Base-by-base conservation (phyloP, 2,797 vertebrate genomes). In the Sebastes vulpes region DNA sequence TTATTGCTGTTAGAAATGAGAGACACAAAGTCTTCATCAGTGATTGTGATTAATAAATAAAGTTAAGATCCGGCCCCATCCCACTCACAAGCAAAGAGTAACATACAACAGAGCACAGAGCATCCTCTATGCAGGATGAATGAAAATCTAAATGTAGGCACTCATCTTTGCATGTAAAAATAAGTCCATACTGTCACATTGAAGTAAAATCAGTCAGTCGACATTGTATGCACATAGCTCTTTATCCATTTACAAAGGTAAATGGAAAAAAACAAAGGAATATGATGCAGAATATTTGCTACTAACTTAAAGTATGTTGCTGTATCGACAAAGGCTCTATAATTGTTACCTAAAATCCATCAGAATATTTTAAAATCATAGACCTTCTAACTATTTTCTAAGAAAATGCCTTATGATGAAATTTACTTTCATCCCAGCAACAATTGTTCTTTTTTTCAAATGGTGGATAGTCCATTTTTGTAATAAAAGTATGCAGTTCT, bases 1-100 rank as follows among this genome's bases (percentile, higher is more conserved):
- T 94, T 94, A 93, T 91, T 94, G 82, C 72, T 25, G 64, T 73
- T 68, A 64, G 48, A 89, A 72, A 76, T 64, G 29, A 84, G 53
- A 50, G 66, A 82, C 60, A 74, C n/a, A 76, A 28, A 46, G 50
- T 57, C 65, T 75, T 82, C 60, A 79, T 80, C 46, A 18, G 26
- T 68, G 59, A 63, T 57, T 64, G 32, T 67, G 14, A 48, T 82
- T 21, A 89, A 93, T 93, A 91, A 89, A 93, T 91, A 87, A 73
- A 87, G 65, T 72, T 9, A 18, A 3, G 54, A 80, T 77, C n/a
- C 20, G 60, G 14, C 35, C 67, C 63, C 20, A 20, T 58, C 53
- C 46, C n/a, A 71, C 46, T 75, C 35, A 67, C 21, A 61, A 63
- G 73, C 65, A 60, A 46, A 82, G 42, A 68, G 56, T 65, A 9